phyloP scores from a whole-genome alignment of 2,113 vertebrate genomes.

The Ptilonorhynchus violaceus region DNA sequence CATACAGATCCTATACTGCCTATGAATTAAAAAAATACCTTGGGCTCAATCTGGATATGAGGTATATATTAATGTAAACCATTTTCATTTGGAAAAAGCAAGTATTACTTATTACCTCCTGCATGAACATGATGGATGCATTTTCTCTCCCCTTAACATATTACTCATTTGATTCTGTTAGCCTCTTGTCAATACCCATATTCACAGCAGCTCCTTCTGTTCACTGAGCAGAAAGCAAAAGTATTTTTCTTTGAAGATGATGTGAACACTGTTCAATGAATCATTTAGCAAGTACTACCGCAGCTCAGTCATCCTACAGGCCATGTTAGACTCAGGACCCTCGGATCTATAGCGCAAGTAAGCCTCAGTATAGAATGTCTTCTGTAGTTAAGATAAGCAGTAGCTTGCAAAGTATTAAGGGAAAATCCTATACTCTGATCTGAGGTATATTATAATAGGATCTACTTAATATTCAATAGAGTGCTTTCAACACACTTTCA shows the following conservation, averaged over 20 bases:
- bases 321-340: not conserved
- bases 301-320: constrained; percentile 43
- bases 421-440: constrained; percentile 59
- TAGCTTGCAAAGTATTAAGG: constrained; percentile 39
- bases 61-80: not conserved
- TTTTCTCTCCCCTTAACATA: constrained; percentile 8
- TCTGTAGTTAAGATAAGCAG: constrained; percentile 44
- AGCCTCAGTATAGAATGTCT: not conserved
- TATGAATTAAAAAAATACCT: not conserved
- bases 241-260: constrained; percentile 57
- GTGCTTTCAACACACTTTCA: not conserved
- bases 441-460: constrained; percentile 49
- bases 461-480: constrained; percentile 63
- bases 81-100: not conserved
- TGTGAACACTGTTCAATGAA: constrained; percentile 50
- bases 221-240: constrained; percentile 42
- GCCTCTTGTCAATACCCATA: constrained; percentile 32
- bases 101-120: not conserved
- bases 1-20: not conserved
- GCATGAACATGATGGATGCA: not conserved
- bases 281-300: constrained; percentile 50
- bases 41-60: not conserved
- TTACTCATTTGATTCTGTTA: constrained; percentile 23
- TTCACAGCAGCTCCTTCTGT: constrained; percentile 38
- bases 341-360: constrained; percentile 46